phyloP scores from a whole-genome alignment of 2,797 vertebrate genomes.

The Spinibarbus caldwelli region DNA sequence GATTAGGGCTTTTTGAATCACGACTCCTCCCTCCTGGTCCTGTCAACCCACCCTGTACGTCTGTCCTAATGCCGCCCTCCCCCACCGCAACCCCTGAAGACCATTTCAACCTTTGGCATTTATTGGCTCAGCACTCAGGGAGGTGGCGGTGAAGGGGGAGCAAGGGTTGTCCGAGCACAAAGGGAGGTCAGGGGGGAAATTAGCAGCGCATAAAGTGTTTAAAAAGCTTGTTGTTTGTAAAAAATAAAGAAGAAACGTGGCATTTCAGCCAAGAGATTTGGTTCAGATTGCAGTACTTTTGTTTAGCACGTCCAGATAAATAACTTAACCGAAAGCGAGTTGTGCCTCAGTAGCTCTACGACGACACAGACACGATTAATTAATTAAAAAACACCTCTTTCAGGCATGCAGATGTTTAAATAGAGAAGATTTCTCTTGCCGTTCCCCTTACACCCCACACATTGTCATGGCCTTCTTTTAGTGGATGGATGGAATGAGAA shows the following conservation, averaged over 20 bases:
- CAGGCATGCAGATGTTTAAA: conserved; percentile 64
- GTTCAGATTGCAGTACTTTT: not conserved
- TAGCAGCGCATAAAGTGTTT: conserved; percentile 91
- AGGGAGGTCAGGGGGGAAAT: conserved; percentile 90
- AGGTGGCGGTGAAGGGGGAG: conserved; percentile 68
- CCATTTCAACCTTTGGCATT: conserved; percentile 87
- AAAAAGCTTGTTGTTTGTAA: conserved; percentile 77
- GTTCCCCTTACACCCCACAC: conserved; percentile 46
- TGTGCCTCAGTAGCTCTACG: not conserved
- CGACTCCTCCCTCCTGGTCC: conserved; percentile 66
- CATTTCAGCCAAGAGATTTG: not conserved
- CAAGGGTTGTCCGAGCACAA: conserved; percentile 86
- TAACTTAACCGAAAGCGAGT: not conserved
- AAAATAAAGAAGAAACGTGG: conserved; percentile 79
- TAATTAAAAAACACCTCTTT: conserved; percentile 30
- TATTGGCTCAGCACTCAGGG: conserved; percentile 77
- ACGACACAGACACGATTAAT: not conserved
- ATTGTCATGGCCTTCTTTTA: conserved; percentile 55
- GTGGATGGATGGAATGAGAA: conserved; percentile 45
- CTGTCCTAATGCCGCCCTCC: conserved; percentile 33
- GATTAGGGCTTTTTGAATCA: conserved; percentile 78
- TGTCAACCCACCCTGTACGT: conserved; percentile 74
- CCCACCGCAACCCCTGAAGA: conserved; percentile 65
- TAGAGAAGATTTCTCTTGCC: conserved; percentile 34
- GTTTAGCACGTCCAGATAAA: conserved; percentile 34